These are phyloP conservation scores for Phalloptychus januarius DNA, from an alignment of 2,797 vertebrate species.

Conservation along the genomic window DNA sequence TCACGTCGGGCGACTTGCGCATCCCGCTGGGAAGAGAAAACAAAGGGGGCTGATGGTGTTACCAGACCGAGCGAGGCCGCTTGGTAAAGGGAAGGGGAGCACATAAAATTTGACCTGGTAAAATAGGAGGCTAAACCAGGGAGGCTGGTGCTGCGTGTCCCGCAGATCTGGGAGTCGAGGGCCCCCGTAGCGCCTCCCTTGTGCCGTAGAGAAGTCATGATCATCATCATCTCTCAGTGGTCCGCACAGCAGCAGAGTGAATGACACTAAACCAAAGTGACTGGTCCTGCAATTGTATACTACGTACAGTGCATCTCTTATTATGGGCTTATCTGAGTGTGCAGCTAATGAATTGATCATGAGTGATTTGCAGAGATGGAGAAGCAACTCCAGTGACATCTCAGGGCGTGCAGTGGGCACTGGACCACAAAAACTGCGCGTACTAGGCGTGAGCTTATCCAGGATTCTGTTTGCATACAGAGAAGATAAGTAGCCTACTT, in stretches of 20 bases:
- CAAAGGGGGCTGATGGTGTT: conserved; percentile 43
- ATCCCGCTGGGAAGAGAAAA: conserved; percentile 83
- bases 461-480: background rate
- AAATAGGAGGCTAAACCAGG: conserved; percentile 28
- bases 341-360: conserved; percentile 59
- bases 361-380: conserved; percentile 46
- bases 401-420: conserved; percentile 29
- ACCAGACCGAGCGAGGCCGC: conserved; percentile 22
- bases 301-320: conserved; percentile 33
- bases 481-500: background rate
- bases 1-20: conserved; percentile 93
- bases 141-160: conserved; percentile 23
- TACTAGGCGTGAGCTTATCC: background rate
- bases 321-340: conserved; percentile 31
- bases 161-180: conserved; percentile 25
- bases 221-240: conserved; percentile 67
- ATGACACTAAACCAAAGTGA: conserved; percentile 77
- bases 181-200: conserved; percentile 52
- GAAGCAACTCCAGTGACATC: conserved; percentile 44
- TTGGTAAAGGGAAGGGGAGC: conserved; percentile 6
- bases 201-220: conserved; percentile 61
- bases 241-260: conserved; percentile 46
- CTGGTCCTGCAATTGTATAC: conserved; percentile 57
- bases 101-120: conserved; percentile 12
- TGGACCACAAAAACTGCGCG: conserved; percentile 32